A percentile compares a stretch with the other conserved stretches of the same genome.
These are phyloP conservation scores for Paramormyrops hopkinsi DNA, from an alignment of 2,797 vertebrate species.

Conservation along the genomic window DNA sequence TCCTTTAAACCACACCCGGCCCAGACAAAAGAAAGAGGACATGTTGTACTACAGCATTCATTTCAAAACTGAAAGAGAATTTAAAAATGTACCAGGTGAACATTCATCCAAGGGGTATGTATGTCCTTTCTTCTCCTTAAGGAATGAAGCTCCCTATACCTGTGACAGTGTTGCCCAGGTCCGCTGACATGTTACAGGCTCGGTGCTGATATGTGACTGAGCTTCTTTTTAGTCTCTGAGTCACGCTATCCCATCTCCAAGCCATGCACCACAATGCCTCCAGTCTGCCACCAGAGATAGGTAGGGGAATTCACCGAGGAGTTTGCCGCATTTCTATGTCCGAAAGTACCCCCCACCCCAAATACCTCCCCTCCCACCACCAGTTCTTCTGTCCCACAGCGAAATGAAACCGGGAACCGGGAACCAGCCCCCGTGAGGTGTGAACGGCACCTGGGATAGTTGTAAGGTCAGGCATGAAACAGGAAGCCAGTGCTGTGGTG, in stretches of 20 bases:
- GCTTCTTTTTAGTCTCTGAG: neutral
- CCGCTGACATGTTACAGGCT: neutral
- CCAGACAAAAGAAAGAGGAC: neutral
- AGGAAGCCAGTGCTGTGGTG: neutral
- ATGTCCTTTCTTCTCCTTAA: neutral
- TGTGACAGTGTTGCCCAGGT: neutral
- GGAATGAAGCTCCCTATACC: neutral
- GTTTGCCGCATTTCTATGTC: neutral
- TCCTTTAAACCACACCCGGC: neutral
- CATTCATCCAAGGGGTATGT: neutral
- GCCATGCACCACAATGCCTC: neutral
- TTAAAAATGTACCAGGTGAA: neutral
- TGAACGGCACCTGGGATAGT: neutral
- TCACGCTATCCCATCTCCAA: neutral
- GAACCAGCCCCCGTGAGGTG: neutral
- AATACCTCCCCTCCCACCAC: neutral
- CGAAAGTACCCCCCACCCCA: neutral
- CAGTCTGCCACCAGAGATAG: neutral
- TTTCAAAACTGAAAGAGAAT: neutral
- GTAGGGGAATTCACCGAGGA: conserved; percentile 15
- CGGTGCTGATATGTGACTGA: neutral
- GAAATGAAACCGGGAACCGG: conserved; percentile 8
- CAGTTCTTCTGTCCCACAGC: neutral
- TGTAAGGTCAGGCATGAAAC: conserved; percentile 13
- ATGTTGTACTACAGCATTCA: neutral